phyloP scores from a whole-genome alignment of 2,113 vertebrate species.

The Notarius quadriscutis region DNA sequence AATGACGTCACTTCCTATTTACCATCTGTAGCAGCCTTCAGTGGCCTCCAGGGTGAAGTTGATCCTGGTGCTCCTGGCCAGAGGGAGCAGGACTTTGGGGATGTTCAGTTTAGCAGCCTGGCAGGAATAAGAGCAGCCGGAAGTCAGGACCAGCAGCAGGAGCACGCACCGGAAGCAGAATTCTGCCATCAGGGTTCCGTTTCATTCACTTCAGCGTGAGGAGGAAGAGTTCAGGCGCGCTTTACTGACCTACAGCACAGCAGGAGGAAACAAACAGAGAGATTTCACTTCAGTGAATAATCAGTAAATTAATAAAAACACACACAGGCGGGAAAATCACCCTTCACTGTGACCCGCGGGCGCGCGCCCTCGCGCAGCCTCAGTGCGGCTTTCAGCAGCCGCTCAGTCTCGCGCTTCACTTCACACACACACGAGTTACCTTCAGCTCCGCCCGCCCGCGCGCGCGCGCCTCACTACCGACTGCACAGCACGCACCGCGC shows the following conservation, averaged over 20 bases:
- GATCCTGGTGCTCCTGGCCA: slow-evolving; percentile 81
- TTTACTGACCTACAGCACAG: neutral
- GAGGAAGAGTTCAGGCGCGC: neutral
- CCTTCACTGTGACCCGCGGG: too few species aligned
- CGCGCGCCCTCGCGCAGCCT: neutral
- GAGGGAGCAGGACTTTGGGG: slow-evolving; percentile 89
- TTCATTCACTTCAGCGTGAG: slow-evolving; percentile 3
- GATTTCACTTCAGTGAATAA: too few species aligned
- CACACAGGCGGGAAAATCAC: too few species aligned
- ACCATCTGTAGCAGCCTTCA: slow-evolving; percentile 95
- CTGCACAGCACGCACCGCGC: neutral
- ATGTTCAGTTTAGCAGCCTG: slow-evolving; percentile 83
- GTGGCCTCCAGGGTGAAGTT: slow-evolving; percentile 91
- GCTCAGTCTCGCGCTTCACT: neutral
- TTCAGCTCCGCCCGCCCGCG: neutral
- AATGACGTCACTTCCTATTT: slow-evolving; percentile 64
- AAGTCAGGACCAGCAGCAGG: slow-evolving; percentile 26
- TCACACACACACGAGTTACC: neutral
- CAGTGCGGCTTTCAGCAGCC: neutral
- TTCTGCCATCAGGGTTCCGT: slow-evolving; percentile 2
- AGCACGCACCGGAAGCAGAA: neutral
- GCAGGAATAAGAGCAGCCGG: neutral
- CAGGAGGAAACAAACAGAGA: neutral
- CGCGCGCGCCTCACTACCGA: too few species aligned
- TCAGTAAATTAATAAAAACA: neutral